Evolutionary conservation across 2,113 vertebrate species (phyloP).

Genomic region (Isichthys henryi): DNA sequence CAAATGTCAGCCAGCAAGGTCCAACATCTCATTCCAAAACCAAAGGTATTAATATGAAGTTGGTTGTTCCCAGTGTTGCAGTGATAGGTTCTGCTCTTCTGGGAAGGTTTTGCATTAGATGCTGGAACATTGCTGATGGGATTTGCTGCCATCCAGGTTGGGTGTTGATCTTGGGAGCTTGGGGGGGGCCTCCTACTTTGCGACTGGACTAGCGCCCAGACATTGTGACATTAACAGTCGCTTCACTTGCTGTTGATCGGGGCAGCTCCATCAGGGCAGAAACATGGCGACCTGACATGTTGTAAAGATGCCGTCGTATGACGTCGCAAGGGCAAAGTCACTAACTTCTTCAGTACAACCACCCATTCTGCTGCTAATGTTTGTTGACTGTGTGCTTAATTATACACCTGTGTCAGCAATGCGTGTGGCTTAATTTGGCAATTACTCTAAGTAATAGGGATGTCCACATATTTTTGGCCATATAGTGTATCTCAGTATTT

Average conservation of each 20-base stretch:
- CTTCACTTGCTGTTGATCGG: too few species aligned
- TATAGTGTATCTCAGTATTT: neutral
- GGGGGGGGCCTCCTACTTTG: too few species aligned
- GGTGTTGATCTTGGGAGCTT: neutral
- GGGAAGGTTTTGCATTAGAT: neutral
- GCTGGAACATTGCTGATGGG: neutral
- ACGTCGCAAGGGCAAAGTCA: neutral
- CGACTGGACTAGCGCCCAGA: too few species aligned
- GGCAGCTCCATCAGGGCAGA: too few species aligned
- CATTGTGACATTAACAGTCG: too few species aligned
- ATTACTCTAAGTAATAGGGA: neutral
- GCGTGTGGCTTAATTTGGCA: neutral
- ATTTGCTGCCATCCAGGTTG: neutral
- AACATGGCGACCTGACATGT: too few species aligned
- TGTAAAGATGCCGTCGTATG: too few species aligned
- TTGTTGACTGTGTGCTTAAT: neutral
- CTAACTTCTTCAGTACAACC: neutral
- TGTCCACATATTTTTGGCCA: neutral
- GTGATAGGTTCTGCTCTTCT: neutral
- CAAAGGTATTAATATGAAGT: neutral
- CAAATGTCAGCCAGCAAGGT: neutral
- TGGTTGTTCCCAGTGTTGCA: neutral
- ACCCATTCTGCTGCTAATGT: neutral
- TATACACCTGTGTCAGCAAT: neutral
- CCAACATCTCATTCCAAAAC: neutral